Evolutionary conservation across 1,140 invertebrate genomes (phyloP).

Genomic region (Papilio polyxenes): DNA sequence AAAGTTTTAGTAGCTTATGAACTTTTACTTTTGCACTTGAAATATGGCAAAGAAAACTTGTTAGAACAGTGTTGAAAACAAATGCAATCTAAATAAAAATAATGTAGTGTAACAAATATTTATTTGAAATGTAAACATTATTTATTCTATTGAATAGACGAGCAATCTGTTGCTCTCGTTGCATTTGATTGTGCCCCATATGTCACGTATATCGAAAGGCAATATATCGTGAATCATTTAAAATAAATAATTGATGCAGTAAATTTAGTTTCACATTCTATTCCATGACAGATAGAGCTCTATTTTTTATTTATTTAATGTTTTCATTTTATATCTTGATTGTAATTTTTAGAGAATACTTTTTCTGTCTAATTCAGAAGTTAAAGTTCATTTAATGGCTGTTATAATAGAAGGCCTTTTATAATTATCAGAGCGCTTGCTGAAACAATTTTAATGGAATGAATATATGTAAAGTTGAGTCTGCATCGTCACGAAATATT

Average conservation of each 20-base stretch:
- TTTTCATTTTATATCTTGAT: neutral
- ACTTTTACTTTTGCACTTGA: too few relatives aligned
- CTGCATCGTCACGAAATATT: conserved; percentile 12
- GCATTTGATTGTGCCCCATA: neutral
- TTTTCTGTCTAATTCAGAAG: neutral
- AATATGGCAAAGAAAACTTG: neutral
- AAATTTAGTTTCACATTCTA: neutral
- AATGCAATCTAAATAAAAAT: neutral
- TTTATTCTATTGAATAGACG: neutral
- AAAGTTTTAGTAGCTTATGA: too few relatives aligned
- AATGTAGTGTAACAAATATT: neutral
- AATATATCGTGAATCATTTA: neutral
- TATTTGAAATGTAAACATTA: neutral
- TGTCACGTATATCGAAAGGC: neutral
- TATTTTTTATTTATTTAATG: neutral
- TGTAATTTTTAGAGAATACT: neutral
- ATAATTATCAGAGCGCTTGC: conserved; percentile 36
- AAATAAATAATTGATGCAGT: neutral
- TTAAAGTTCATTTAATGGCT: neutral
- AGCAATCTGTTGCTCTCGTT: neutral
- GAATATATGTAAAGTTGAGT: conserved; percentile 41
- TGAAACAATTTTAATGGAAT: conserved; percentile 52
- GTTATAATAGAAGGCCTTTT: conserved; percentile 45
- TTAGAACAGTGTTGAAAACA: neutral
- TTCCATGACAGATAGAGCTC: neutral